Evolutionary conservation across 2,113 vertebrate genomes (phyloP).

Genomic region (Callocephalon fimbriatum): DNA sequence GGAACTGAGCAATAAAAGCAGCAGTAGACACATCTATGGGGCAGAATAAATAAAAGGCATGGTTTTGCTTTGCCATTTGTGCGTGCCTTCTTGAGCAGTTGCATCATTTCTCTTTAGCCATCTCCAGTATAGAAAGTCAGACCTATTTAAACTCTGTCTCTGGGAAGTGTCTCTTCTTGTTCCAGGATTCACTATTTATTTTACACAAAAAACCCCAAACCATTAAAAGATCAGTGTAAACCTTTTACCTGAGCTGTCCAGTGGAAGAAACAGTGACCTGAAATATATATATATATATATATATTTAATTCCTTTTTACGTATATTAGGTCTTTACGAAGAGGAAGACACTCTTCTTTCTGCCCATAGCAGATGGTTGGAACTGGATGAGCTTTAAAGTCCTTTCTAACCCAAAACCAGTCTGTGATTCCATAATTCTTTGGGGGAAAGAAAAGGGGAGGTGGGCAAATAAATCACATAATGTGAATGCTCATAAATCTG

Average conservation of each 20-base stretch:
- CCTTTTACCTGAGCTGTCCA: not conserved
- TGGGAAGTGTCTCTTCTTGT: not conserved
- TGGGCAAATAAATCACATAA: not conserved
- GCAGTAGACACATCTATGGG: not conserved
- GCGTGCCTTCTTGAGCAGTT: not conserved
- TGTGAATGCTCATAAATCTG: conserved; percentile 7
- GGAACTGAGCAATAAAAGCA: not conserved
- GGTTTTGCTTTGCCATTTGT: not conserved
- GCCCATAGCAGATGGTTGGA: not conserved
- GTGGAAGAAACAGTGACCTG: not conserved
- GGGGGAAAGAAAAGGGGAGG: not conserved
- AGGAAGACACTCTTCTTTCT: not conserved
- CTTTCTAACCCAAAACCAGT: not conserved
- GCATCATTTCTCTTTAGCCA: not conserved
- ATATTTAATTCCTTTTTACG: not conserved
- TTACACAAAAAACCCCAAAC: not conserved
- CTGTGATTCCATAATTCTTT: not conserved
- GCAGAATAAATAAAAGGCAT: not conserved
- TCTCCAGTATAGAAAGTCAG: not conserved
- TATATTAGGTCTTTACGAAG: not conserved
- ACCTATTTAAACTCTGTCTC: not conserved
- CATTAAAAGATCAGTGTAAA: not conserved
- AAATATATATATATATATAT: not conserved
- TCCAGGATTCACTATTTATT: not conserved
- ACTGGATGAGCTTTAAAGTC: not conserved